These are phyloP conservation scores for Pseudomyrmex cubaensis DNA, from an alignment of 1,140 invertebrate genomes.

Conservation along the genomic window DNA sequence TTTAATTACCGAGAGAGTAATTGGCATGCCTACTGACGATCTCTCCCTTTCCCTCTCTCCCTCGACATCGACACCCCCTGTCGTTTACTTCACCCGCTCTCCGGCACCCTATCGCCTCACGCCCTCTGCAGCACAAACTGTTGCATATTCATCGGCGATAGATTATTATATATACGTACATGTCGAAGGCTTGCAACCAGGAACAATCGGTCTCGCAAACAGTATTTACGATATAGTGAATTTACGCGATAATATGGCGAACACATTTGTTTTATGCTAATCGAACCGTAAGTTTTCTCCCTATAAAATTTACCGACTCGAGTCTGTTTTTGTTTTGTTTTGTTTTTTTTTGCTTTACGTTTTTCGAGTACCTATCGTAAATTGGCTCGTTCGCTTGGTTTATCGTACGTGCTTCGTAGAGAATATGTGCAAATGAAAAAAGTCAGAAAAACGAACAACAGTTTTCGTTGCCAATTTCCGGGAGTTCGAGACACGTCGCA, in stretches of 20 bases:
- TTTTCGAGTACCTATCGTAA: conserved; percentile 28
- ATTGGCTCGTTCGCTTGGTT: conserved; percentile 56
- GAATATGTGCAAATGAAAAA: conserved; percentile 33
- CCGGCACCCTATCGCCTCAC: conserved; percentile 59
- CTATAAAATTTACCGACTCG: conserved; percentile 33
- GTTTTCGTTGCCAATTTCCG: conserved; percentile 78
- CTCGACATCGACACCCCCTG: conserved; percentile 59
- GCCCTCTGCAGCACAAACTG: conserved; percentile 63
- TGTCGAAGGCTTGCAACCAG: conserved; percentile 46
- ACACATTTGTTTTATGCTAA: conserved; percentile 10
- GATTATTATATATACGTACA: conserved; percentile 76
- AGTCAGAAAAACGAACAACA: conserved; percentile 57
- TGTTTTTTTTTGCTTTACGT: not conserved
- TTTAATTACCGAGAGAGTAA: conserved; percentile 82
- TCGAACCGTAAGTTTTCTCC: not conserved
- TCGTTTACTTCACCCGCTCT: conserved; percentile 69
- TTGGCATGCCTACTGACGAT: conserved; percentile 78
- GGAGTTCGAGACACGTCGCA: conserved; percentile 72
- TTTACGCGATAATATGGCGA: conserved; percentile 9
- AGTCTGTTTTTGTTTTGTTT: not conserved
- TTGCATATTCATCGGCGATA: conserved; percentile 81
- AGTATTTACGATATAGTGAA: not conserved
- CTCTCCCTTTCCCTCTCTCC: conserved; percentile 61
- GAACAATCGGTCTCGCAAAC: conserved; percentile 28
- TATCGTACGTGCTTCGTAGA: conserved; percentile 47